phyloP scores from a whole-genome alignment of 2,797 vertebrate genomes.

The Sebastes hopkinsi region DNA sequence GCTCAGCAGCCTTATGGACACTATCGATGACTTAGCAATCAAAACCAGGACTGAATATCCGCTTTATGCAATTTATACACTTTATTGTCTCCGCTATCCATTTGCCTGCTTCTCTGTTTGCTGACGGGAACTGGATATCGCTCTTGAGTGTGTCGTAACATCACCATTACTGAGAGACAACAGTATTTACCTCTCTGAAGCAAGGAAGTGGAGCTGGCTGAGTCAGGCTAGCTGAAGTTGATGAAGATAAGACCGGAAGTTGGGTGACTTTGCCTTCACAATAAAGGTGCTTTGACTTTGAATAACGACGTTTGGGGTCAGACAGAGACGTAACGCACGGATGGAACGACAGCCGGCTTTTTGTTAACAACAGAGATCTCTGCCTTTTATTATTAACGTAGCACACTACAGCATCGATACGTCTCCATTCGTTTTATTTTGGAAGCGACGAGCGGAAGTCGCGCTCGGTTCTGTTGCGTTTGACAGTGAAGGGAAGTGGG shows the following conservation, averaged over 20 bases:
- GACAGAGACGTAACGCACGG: accelerated
- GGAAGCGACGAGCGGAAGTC: slow-evolving; percentile 32
- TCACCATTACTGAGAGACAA: slow-evolving; percentile 14
- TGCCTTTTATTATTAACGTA: accelerated
- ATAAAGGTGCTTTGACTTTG: neutral
- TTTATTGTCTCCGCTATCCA: neutral
- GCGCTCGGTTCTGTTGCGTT: accelerated
- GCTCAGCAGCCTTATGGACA: slow-evolving; percentile 18
- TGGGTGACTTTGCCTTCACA: neutral
- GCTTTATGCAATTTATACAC: neutral
- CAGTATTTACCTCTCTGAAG: slow-evolving; percentile 55
- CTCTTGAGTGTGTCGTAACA: slow-evolving; percentile 19
- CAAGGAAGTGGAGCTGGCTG: slow-evolving; percentile 58
- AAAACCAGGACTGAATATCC: neutral
- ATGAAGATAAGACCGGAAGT: neutral
- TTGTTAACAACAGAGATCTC: accelerated
- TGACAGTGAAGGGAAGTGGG: slow-evolving; percentile 72
- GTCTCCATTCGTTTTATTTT: slow-evolving; percentile 30
- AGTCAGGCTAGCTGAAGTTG: neutral
- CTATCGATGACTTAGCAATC: slow-evolving; percentile 12
- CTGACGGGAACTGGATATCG: slow-evolving; percentile 2
- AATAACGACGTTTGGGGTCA: accelerated
- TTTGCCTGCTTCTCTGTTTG: neutral
- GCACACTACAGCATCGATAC: accelerated
- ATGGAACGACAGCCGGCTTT: accelerated